Conservation (phyloP, 2,888 invertebrate species). For the Dicyrtoma fusca region DNA sequence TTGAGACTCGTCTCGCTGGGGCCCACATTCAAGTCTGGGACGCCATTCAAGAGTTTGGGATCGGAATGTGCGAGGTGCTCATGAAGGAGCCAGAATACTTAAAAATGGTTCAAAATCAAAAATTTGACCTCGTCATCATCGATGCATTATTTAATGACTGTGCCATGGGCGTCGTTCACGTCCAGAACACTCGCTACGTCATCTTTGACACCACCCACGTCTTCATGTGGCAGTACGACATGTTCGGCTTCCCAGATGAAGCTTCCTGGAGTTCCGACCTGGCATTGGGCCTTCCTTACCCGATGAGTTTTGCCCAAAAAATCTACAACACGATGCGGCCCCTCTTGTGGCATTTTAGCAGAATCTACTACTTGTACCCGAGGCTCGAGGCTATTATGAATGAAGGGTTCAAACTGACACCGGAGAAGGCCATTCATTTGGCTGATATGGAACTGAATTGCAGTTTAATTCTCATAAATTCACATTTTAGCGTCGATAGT, state of each 20-base stretch:
- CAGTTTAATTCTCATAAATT: conserved; percentile 42
- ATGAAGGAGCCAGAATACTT: conserved; percentile 16
- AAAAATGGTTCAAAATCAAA: neutral
- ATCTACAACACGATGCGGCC: conserved; percentile 8
- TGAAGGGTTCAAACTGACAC: conserved; percentile 24
- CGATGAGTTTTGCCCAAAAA: neutral
- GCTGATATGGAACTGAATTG: conserved; percentile 37
- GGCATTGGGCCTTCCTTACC: neutral
- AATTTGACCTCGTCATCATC: conserved; percentile 39
- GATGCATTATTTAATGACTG: conserved; percentile 42
- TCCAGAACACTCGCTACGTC: conserved; percentile 32
- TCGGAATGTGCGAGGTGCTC: conserved; percentile 1
- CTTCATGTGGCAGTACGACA: conserved; percentile 31
- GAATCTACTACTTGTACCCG: conserved; percentile 39
- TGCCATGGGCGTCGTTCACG: conserved; percentile 36
- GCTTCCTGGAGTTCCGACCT: conserved; percentile 41
- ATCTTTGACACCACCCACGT: conserved; percentile 35
- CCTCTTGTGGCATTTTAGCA: conserved; percentile 15
- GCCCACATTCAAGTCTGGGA: conserved; percentile 10
- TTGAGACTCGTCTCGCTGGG: neutral
- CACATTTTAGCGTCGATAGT: conserved; percentile 49
- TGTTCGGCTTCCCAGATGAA: conserved; percentile 36
- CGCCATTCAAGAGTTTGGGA: neutral
- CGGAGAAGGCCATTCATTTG: conserved; percentile 34
- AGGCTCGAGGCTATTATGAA: conserved; percentile 34